Conservation (phyloP, 2,888 invertebrate genomes). For the Plusia festucae region DNA sequence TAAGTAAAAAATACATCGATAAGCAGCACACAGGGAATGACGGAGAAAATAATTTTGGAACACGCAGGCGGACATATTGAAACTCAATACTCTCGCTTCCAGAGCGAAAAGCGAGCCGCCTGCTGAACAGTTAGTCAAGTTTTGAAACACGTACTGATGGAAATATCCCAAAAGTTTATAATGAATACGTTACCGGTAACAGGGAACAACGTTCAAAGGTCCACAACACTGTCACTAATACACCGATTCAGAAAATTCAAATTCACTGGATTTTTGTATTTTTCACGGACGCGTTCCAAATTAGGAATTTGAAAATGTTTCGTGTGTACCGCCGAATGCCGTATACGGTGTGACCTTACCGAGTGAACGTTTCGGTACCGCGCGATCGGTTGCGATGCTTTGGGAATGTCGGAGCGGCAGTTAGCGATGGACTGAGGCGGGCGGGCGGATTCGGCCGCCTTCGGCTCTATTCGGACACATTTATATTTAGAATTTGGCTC, state of each 20-base stretch:
- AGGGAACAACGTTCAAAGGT: slow-evolving; percentile 75
- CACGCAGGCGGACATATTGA: slow-evolving; percentile 84
- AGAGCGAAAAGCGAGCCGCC: slow-evolving; percentile 73
- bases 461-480: slow-evolving; percentile 84
- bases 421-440: slow-evolving; percentile 87
- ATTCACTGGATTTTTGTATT: slow-evolving; percentile 73
- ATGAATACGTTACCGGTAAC: slow-evolving; percentile 80
- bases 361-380: slow-evolving; percentile 80
- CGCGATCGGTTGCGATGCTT: slow-evolving; percentile 81
- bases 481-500: slow-evolving; percentile 91
- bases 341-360: slow-evolving; percentile 78
- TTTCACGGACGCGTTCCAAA: slow-evolving; percentile 76
- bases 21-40: slow-evolving; percentile 70
- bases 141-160: slow-evolving; percentile 62
- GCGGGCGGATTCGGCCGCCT: slow-evolving; percentile 83
- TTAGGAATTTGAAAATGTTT: slow-evolving; percentile 69
- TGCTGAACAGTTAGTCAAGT: slow-evolving; percentile 66
- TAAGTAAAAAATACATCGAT: slow-evolving; percentile 63
- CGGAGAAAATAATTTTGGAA: slow-evolving; percentile 80
- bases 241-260: slow-evolving; percentile 72
- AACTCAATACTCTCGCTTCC: slow-evolving; percentile 83
- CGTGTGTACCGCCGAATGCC: slow-evolving; percentile 67
- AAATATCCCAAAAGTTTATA: slow-evolving; percentile 61
- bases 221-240: slow-evolving; percentile 83
- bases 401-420: slow-evolving; percentile 85